These are phyloP conservation scores for Tetragnatha montana DNA, from an alignment of 2,888 invertebrate species.

Conservation along the genomic window DNA sequence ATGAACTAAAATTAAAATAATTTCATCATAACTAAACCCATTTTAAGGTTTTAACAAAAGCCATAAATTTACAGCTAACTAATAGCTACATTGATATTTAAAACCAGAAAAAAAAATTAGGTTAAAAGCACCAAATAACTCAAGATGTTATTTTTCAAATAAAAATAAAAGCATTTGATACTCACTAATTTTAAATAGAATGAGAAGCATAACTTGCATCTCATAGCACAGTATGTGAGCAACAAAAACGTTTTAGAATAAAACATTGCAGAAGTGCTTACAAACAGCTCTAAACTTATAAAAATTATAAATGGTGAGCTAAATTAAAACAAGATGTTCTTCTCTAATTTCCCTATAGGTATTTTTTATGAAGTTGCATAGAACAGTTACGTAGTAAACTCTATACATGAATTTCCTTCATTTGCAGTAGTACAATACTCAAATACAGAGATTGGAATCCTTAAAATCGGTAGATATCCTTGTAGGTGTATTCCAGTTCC, in stretches of 20 bases:
- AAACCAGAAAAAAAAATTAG: too few relatives aligned
- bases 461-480: slow-evolving; percentile 67
- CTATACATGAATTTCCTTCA: slow-evolving; percentile 19
- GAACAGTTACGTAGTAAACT: slow-evolving; percentile 10
- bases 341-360: slow-evolving; percentile 1
- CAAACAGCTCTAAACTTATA: background rate
- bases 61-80: too few relatives aligned
- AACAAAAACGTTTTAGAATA: background rate
- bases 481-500: slow-evolving; percentile 59
- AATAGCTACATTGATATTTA: too few relatives aligned
- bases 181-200: too few relatives aligned
- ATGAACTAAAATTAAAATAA: too few relatives aligned
- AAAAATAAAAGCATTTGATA: too few relatives aligned
- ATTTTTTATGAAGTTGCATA: slow-evolving; percentile 1
- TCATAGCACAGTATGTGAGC: too few relatives aligned
- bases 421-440: slow-evolving; percentile 7
- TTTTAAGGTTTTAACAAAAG: too few relatives aligned
- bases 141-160: too few relatives aligned
- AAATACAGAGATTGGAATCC: background rate
- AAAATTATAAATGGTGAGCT: background rate
- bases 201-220: too few relatives aligned
- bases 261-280: background rate
- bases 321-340: background rate
- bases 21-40: too few relatives aligned
- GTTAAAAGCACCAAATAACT: too few relatives aligned